Conservation (phyloP, 2,113 vertebrate species). For the Heterotilapia buettikoferi region DNA sequence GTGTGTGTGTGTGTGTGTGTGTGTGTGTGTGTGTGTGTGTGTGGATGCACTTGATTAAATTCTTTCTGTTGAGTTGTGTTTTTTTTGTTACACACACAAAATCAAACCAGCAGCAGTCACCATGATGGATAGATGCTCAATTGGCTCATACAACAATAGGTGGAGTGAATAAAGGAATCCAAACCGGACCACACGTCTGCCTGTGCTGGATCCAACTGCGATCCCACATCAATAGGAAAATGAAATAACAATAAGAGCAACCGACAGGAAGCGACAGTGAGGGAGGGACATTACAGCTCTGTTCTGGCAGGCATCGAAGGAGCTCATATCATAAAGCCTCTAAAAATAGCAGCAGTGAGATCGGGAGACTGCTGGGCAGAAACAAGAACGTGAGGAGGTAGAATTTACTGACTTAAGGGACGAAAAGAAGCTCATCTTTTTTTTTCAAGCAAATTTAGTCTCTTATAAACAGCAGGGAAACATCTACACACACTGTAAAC, state of each 20-base stretch:
- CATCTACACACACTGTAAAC: neutral
- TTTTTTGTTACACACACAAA: neutral
- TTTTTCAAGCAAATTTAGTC: neutral
- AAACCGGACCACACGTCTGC: neutral
- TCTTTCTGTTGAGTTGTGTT: conserved; percentile 5
- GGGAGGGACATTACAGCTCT: neutral
- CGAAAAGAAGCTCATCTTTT: neutral
- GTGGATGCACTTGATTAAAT: conserved; percentile 14
- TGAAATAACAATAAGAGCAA: conserved; percentile 1
- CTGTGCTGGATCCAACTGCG: neutral
- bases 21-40: neutral
- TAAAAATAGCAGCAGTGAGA: conserved; percentile 43
- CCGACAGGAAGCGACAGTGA: neutral
- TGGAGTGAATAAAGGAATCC: conserved; percentile 1
- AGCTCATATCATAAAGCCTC: neutral
- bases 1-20: neutral
- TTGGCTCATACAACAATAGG: conserved; percentile 18
- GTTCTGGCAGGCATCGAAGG: neutral
- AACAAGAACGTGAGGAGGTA: neutral
- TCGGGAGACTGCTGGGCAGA: neutral
- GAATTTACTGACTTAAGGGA: neutral
- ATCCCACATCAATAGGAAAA: neutral
- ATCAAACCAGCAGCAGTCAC: neutral
- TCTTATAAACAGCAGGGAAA: neutral
- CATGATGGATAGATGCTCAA: conserved; percentile 17